phyloP scores from a whole-genome alignment of 2,113 vertebrate genomes.

The Todiramphus saurophagus region DNA sequence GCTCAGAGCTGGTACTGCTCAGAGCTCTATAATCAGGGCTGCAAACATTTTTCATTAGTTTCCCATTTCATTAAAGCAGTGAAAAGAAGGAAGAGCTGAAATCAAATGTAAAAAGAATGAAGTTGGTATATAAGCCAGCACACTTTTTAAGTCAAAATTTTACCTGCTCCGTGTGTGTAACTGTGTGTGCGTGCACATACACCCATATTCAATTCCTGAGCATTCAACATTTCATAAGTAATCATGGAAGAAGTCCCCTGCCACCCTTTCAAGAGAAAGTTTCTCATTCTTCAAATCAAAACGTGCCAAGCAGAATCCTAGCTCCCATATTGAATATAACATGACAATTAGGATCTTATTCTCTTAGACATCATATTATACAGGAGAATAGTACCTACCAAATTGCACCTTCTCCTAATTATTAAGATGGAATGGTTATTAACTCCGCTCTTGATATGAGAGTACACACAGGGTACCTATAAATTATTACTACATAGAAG shows the following conservation, averaged over 20 bases:
- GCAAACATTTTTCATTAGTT: conserved; percentile 58
- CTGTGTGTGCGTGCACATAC: neutral
- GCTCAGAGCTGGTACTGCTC: neutral
- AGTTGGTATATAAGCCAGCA: neutral
- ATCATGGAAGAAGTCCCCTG: conserved; percentile 21
- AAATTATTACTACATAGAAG: neutral
- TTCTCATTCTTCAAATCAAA: conserved; percentile 53
- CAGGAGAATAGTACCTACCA: neutral
- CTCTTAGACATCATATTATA: neutral
- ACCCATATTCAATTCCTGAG: conserved; percentile 8
- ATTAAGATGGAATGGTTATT: neutral
- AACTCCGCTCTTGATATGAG: neutral
- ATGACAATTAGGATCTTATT: conserved; percentile 48
- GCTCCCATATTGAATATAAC: neutral
- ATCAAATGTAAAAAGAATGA: conserved; percentile 36
- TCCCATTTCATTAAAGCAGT: conserved; percentile 47
- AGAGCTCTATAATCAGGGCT: conserved; percentile 43
- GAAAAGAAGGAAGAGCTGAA: conserved; percentile 30
- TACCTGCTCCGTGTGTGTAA: neutral
- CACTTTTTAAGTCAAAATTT: conserved; percentile 37
- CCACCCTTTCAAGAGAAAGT: neutral
- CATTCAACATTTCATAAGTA: conserved; percentile 56
- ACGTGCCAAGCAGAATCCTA: neutral
- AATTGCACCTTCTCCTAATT: neutral
- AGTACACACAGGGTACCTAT: neutral